Percentiles rank a stretch among this genome's conserved stretches.
Evolutionary conservation across 2,113 vertebrate species (phyloP).

Genomic region (Thalassarche chlororhynchos): DNA sequence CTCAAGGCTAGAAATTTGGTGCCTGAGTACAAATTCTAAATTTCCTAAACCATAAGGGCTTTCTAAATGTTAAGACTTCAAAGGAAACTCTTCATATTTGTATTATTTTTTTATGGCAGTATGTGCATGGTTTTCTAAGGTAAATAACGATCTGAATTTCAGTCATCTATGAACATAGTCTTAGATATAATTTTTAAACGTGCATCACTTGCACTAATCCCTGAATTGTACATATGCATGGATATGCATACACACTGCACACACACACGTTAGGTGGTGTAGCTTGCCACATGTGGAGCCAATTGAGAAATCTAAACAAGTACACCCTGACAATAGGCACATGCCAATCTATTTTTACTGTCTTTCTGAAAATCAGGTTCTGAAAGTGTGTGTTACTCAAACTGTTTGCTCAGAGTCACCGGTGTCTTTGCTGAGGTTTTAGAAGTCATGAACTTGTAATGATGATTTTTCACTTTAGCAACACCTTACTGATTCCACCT

Average conservation of each 20-base stretch:
- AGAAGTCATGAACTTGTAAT: neutral
- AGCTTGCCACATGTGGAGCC: neutral
- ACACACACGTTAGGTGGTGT: rapidly evolving
- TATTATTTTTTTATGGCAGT: neutral
- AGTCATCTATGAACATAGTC: neutral
- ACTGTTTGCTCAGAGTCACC: neutral
- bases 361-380: neutral
- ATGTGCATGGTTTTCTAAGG: neutral
- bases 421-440: neutral
- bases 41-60: neutral
- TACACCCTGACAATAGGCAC: neutral
- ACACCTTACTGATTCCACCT: neutral
- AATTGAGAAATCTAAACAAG: neutral
- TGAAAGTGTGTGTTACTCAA: neutral
- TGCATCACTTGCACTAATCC: neutral
- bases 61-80: neutral
- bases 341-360: neutral
- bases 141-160: neutral
- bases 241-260: neutral
- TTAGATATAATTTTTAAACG: neutral
- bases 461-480: neutral
- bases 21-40: neutral
- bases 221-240: neutral
- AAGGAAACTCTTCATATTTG: neutral
- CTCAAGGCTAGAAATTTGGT: neutral